These are phyloP conservation scores for Hylaea fasciaria DNA, from an alignment of 2,888 invertebrate species.

Conservation along the genomic window DNA sequence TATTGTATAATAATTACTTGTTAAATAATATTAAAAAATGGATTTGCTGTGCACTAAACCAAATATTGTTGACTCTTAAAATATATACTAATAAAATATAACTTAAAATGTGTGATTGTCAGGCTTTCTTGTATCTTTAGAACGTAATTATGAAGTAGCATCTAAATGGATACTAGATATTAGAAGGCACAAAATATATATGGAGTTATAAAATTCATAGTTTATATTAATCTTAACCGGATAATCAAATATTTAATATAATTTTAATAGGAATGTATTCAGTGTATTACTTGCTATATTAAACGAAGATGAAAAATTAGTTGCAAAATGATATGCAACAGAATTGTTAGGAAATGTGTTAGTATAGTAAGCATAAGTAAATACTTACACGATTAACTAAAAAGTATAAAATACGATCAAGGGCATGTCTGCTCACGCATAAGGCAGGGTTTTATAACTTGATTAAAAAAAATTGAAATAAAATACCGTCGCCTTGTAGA, in stretches of 20 bases:
- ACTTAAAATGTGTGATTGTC: conserved; percentile 56
- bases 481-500: no score
- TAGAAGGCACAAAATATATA: conserved; percentile 27
- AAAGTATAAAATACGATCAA: no score
- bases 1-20: conserved; percentile 39
- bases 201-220: conserved; percentile 34
- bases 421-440: no score
- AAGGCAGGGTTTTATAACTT: no score
- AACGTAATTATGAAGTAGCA: conserved; percentile 43
- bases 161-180: conserved; percentile 30
- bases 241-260: conserved; percentile 9
- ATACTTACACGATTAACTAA: no score
- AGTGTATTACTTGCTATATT: conserved; percentile 22
- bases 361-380: no score
- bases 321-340: neutral
- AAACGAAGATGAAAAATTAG: neutral
- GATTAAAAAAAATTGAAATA: no score
- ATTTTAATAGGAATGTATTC: conserved; percentile 2
- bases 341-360: no score
- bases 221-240: conserved; percentile 31
- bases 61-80: conserved; percentile 67
- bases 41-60: conserved; percentile 78
- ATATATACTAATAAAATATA: conserved; percentile 48
- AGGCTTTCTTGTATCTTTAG: conserved; percentile 67
- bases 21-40: conserved; percentile 53